Conservation (phyloP, 2,797 vertebrate species). For the Serranus cabrilla region DNA sequence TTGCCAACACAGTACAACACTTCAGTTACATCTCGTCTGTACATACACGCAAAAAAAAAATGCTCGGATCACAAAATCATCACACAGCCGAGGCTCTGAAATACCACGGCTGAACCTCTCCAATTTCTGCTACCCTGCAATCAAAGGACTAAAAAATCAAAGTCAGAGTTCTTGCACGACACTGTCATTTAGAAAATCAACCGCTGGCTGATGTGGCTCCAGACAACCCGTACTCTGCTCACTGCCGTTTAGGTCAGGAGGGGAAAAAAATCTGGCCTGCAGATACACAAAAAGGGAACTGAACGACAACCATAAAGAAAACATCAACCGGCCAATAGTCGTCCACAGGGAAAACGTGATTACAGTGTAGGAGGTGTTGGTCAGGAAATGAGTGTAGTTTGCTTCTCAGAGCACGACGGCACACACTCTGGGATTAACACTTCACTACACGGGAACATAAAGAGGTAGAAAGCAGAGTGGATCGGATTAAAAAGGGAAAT, state of each 20-base stretch:
- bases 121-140: slow-evolving; percentile 63
- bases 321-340: slow-evolving; percentile 41
- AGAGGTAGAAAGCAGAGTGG: background rate
- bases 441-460: slow-evolving; percentile 8
- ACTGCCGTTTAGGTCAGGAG: slow-evolving; percentile 26
- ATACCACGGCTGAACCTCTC: slow-evolving; percentile 43
- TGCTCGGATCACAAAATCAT: slow-evolving; percentile 33
- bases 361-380: slow-evolving; percentile 37
- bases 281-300: slow-evolving; percentile 34
- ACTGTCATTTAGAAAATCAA: slow-evolving; percentile 64
- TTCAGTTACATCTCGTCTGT: slow-evolving; percentile 6
- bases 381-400: slow-evolving; percentile 42
- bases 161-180: slow-evolving; percentile 48
- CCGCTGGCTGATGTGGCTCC: slow-evolving; percentile 63
- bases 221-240: slow-evolving; percentile 37
- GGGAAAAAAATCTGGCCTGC: slow-evolving; percentile 23
- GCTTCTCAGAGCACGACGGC: slow-evolving; percentile 25
- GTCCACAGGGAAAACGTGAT: slow-evolving; percentile 50
- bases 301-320: slow-evolving; percentile 51
- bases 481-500: slow-evolving; percentile 24
- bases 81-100: slow-evolving; percentile 41
- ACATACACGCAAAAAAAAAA: background rate
- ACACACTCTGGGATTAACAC: slow-evolving; percentile 49
- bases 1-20: slow-evolving; percentile 35
- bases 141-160: slow-evolving; percentile 69